Base-by-base conservation (phyloP, 92 coral and sea anemone species). In the Chrysogorgia sp. region DNA sequence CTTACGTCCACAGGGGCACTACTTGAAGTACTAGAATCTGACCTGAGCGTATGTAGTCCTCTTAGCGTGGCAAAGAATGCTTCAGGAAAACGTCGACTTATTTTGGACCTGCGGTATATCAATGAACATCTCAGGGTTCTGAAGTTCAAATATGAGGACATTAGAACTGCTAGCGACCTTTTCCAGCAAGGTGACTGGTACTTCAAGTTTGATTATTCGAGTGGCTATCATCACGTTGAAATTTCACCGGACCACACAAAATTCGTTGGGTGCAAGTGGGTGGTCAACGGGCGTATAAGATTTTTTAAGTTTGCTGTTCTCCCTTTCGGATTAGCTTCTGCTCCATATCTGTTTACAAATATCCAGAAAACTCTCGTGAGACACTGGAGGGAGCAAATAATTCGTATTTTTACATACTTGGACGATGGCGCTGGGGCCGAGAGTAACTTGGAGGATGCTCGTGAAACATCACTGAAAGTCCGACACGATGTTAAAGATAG, bases 201-300 rank as follows among this genome's bases (percentile, higher is more conserved):
- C 63, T 82, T 82, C 52, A 82, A 75, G 32, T 75, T 75, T 55
- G 80, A 75, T 75, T 75, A 75, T 28, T 60, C 55, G 63, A 72
- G 82, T 43, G 86, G 90, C 2, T 82, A 82, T 61, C 87, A 86
- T 74, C 87, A 76, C 34, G 48, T 86, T 40, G 90, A 86, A 58
- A 82, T 82, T 58, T 82, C 34, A 35, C 66, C 78, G 19, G 83
- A 65, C 14, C 76, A 86, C 61, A 77, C 86, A 22, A 34, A 52
- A 23, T 76, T 65, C 59, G 60, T 82, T 5, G 90, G 87, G 47
- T 82, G 82, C 34, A 47, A 77, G 34, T 30, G 41, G 55, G 14
- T 25, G 60, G 83, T 28, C 33, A 50, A 40, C 23, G 22, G 20
- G 37, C 58, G 30, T 66, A 56, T 25, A 22, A 83, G 75, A 67